Percentiles rank a stretch among this genome's conserved stretches.
Evolutionary conservation across 2,797 vertebrate genomes (phyloP).

Genomic region (Mustela erminea): DNA sequence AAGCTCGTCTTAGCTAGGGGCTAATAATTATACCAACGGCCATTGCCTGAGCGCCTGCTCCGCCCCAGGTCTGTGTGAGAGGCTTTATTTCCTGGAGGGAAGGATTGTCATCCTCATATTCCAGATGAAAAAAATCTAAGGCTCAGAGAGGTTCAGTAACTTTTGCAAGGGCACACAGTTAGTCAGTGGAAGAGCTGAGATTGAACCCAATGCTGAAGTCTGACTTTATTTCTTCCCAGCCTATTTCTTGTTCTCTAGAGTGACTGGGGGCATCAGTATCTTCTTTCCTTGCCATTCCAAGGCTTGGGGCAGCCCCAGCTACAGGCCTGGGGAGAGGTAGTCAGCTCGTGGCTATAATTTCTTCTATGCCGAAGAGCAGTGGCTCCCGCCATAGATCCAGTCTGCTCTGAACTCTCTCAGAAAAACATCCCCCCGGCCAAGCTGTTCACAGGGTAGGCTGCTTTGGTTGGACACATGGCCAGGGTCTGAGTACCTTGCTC

Average conservation of each 20-base stretch:
- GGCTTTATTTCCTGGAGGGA: background rate
- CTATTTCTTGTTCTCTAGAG: background rate
- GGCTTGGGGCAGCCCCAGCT: background rate
- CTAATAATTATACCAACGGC: background rate
- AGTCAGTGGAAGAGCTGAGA: background rate
- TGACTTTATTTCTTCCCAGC: background rate
- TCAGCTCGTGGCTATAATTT: background rate
- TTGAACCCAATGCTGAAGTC: background rate
- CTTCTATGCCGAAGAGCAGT: constrained; percentile 62
- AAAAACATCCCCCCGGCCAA: background rate
- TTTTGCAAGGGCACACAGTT: background rate
- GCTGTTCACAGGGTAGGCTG: background rate
- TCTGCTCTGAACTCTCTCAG: constrained; percentile 45
- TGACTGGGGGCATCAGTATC: background rate
- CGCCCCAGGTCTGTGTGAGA: background rate
- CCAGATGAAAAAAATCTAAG: background rate
- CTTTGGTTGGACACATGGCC: background rate
- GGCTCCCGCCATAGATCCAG: constrained; percentile 5
- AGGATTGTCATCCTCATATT: background rate
- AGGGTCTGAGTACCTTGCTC: background rate
- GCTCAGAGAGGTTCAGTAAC: background rate
- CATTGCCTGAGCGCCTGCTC: background rate
- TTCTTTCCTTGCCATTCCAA: constrained; percentile 28
- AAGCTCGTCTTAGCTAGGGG: background rate
- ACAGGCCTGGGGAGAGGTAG: background rate